Conservation (phyloP, 2,113 vertebrate genomes). For the Microcebus ravelobensis region DNA sequence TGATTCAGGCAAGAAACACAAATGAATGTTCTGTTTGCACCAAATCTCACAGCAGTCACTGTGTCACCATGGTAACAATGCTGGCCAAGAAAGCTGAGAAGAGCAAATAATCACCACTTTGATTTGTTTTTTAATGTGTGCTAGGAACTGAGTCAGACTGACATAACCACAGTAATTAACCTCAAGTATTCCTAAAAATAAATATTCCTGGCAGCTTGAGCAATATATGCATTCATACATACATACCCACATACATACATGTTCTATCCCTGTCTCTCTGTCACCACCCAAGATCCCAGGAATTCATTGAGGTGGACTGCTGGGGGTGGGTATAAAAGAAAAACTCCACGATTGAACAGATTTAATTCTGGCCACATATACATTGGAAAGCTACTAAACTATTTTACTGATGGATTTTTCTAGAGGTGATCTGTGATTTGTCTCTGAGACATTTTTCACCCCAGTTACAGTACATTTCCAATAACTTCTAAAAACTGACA, state of each 20-base stretch:
- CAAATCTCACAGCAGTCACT: background rate
- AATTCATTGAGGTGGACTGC: background rate
- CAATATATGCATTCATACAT: background rate
- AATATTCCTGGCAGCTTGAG: background rate
- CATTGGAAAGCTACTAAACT: background rate
- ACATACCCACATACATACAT: background rate
- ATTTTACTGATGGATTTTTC: background rate
- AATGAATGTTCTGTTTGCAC: background rate
- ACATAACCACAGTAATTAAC: background rate
- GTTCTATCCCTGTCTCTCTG: background rate
- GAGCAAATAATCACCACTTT: background rate
- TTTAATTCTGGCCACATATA: background rate
- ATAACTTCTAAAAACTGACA: background rate
- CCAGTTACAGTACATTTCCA: background rate
- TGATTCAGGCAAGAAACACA: background rate
- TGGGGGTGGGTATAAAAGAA: background rate
- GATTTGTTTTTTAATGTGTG: background rate
- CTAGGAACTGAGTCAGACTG: background rate
- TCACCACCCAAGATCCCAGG: background rate
- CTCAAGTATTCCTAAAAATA: background rate
- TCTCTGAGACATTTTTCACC: background rate
- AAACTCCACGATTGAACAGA: background rate
- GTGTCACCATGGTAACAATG: slow-evolving; percentile 48
- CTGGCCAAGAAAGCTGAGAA: background rate
- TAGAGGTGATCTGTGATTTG: background rate